These are phyloP conservation scores for Lithophane leautieri DNA, from an alignment of 2,888 invertebrate genomes.

Conservation along the genomic window DNA sequence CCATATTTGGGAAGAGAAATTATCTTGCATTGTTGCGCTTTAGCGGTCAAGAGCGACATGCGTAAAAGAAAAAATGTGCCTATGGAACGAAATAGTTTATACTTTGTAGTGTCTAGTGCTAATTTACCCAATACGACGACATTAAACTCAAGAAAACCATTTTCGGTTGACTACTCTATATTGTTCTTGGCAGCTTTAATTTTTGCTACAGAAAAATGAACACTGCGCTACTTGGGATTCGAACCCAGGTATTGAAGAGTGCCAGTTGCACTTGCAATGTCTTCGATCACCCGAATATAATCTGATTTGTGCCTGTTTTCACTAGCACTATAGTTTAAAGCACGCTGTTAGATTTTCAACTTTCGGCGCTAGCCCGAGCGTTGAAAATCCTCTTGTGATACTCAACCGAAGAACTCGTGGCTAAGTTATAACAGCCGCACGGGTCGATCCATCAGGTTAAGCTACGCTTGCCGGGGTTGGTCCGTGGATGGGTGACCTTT, in stretches of 20 bases:
- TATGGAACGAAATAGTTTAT: too few species aligned
- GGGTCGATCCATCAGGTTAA: too few species aligned
- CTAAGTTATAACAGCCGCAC: too few species aligned
- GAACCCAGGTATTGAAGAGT: background rate
- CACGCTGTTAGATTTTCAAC: background rate
- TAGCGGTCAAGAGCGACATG: conserved; percentile 56
- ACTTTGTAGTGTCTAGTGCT: too few species aligned
- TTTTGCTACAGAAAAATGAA: background rate
- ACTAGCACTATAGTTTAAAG: too few species aligned
- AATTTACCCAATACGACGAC: background rate
- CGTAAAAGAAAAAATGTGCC: background rate
- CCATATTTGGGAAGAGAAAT: conserved; percentile 56
- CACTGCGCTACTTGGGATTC: background rate
- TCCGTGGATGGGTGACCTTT: too few species aligned
- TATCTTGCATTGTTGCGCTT: conserved; percentile 50
- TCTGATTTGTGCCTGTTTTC: too few species aligned
- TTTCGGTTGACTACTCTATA: background rate
- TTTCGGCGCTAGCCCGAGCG: background rate
- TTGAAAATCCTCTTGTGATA: background rate
- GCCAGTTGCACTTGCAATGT: too few species aligned
- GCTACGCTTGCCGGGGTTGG: too few species aligned
- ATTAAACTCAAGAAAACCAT: background rate
- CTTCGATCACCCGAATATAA: too few species aligned
- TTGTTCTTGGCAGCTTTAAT: too few species aligned
- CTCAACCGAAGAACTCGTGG: too few species aligned